phyloP scores from a whole-genome alignment of 35 echinoderm and acorn worm species.

The Ophioderma brevispina region DNA sequence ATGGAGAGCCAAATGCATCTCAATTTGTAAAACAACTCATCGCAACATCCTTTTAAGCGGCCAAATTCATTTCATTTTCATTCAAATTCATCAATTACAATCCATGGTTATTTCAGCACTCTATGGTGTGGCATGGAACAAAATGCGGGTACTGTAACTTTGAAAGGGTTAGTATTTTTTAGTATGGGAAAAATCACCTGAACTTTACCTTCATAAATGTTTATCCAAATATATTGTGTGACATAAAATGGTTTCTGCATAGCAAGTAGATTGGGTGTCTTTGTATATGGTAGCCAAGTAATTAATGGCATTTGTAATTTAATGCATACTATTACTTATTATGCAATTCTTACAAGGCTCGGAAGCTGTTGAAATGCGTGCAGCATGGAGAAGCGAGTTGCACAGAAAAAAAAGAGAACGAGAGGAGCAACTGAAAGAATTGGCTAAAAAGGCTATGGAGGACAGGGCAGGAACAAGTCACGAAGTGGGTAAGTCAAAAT shows the following conservation, averaged over 20 bases:
- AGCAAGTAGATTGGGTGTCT: background rate
- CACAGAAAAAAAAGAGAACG: constrained; percentile 92
- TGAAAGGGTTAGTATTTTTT: too few species aligned
- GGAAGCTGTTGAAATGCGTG: constrained; percentile 98
- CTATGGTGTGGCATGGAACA: too few species aligned
- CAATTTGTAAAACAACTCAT: too few species aligned
- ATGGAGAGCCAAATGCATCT: too few species aligned
- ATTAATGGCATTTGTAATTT: background rate
- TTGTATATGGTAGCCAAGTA: background rate
- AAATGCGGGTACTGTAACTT: too few species aligned
- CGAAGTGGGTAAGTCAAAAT: constrained; percentile 52
- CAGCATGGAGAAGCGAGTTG: constrained; percentile 82
- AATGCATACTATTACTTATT: background rate
- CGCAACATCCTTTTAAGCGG: too few species aligned
- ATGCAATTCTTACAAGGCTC: constrained; percentile 49
- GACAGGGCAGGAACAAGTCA: constrained; percentile 89
- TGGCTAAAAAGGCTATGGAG: constrained; percentile 84
- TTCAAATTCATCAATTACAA: too few species aligned
- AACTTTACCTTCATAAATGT: too few species aligned
- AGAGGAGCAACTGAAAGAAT: constrained; percentile 73
- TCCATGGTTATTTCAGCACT: too few species aligned
- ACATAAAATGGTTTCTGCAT: background rate
- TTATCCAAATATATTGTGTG: too few species aligned
- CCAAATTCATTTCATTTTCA: too few species aligned
- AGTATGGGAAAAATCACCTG: too few species aligned